These are phyloP conservation scores for Acropternis orthonyx DNA, from an alignment of 2,797 vertebrate genomes.

Conservation along the genomic window DNA sequence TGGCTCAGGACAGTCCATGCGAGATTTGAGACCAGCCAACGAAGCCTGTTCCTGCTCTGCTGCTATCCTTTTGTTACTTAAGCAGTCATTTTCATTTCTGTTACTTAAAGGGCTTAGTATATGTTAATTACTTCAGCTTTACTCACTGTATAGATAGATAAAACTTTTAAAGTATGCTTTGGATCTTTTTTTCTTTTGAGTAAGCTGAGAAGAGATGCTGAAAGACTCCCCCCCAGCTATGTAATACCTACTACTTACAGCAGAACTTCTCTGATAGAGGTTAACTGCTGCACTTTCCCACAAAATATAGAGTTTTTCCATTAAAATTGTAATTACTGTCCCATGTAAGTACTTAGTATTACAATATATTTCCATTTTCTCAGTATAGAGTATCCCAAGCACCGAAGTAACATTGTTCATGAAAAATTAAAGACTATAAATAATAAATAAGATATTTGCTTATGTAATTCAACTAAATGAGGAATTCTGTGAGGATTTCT, in stretches of 20 bases:
- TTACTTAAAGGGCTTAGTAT: neutral
- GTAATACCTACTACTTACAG: neutral
- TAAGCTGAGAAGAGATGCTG: neutral
- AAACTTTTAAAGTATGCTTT: neutral
- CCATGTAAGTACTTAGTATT: neutral
- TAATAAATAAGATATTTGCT: constrained; percentile 11
- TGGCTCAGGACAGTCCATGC: accelerated
- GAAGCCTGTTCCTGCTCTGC: neutral
- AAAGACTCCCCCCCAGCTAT: neutral
- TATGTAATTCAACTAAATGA: neutral
- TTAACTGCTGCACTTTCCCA: neutral
- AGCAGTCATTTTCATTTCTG: neutral
- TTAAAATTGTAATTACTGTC: neutral
- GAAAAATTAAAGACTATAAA: constrained; percentile 46
- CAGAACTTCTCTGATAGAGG: neutral
- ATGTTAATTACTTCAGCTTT: neutral
- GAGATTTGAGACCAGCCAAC: neutral
- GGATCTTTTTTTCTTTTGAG: neutral
- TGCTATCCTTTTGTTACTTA: neutral
- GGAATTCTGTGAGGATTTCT: constrained; percentile 14
- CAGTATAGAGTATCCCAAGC: neutral
- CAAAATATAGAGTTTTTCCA: neutral
- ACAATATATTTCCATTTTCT: constrained; percentile 27
- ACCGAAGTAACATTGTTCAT: neutral
- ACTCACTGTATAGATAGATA: neutral